Percentiles rank a stretch among this genome's conserved stretches.
Evolutionary conservation across 2,888 invertebrate species (phyloP).

Genomic region (Callyntrura sp.): DNA sequence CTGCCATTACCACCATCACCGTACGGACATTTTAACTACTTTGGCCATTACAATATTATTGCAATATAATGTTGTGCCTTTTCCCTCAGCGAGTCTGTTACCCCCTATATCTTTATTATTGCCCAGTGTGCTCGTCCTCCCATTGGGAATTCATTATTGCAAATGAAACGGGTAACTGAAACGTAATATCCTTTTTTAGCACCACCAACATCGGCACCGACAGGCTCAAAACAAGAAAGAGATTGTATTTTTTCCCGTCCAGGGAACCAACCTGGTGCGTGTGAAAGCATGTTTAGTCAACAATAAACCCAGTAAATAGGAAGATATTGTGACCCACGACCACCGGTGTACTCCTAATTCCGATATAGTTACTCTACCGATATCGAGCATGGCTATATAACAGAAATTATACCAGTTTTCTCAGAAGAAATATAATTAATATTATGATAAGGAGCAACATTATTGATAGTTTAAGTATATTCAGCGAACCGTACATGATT

Average conservation of each 20-base stretch:
- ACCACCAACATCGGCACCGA: background rate
- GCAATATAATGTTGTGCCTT: background rate
- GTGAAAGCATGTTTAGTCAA: conserved; percentile 22
- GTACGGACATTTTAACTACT: conserved; percentile 27
- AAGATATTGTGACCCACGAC: too few species aligned
- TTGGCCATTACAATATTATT: conserved; percentile 1
- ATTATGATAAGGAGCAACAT: background rate
- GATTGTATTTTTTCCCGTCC: background rate
- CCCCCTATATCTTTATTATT: conserved; percentile 31
- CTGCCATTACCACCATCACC: background rate
- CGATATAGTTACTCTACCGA: too few species aligned
- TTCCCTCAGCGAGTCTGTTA: background rate
- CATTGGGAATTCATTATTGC: conserved; percentile 38
- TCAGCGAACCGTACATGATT: conserved; percentile 30
- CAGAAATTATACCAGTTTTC: background rate
- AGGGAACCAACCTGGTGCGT: conserved; percentile 14
- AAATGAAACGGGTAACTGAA: background rate
- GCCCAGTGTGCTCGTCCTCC: conserved; percentile 7
- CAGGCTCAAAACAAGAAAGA: background rate
- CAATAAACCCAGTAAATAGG: background rate
- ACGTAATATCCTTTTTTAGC: background rate
- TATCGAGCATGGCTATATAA: background rate
- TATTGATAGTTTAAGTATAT: background rate
- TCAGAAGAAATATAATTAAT: background rate
- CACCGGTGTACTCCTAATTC: too few species aligned